Percentiles rank a stretch among this genome's conserved stretches.
Conservation (phyloP, 1,140 invertebrate species). For the Caenorhabditis briggsae region DNA sequence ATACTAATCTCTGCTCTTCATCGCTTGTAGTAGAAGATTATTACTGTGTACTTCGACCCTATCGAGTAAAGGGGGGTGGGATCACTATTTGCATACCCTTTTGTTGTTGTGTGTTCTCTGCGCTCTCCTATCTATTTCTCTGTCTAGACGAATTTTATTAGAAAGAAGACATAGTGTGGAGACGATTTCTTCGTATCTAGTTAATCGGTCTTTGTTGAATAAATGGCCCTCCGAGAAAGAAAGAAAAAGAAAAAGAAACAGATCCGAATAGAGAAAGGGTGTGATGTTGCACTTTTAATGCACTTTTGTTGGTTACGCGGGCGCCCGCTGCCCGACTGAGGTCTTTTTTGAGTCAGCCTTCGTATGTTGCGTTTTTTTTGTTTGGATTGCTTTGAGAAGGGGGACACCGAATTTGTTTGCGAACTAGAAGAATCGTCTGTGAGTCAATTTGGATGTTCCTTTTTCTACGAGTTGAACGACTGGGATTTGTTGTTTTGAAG, state of each 20-base stretch:
- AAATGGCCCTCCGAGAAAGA: not conserved
- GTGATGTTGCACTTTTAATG: conserved; percentile 34
- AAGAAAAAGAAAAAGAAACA: too few relatives aligned
- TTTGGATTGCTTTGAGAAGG: not conserved
- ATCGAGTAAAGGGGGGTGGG: not conserved
- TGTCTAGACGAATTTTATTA: conserved; percentile 1
- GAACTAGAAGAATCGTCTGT: not conserved
- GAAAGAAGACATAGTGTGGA: not conserved
- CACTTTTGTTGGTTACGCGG: not conserved
- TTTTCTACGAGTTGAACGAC: not conserved
- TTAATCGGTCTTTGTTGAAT: conserved; percentile 32
- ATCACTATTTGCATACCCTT: conserved; percentile 46
- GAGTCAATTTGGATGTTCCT: conserved; percentile 12
- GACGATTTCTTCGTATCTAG: not conserved
- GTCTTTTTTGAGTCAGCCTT: not conserved
- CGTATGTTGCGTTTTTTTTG: conserved; percentile 44
- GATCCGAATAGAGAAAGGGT: conserved; percentile 3
- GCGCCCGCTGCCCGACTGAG: not conserved
- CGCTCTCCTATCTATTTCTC: not conserved
- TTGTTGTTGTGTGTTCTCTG: conserved; percentile 13
- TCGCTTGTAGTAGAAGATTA: not conserved
- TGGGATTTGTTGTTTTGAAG: too few relatives aligned
- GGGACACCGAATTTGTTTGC: not conserved
- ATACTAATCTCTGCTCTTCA: not conserved
- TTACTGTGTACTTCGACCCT: not conserved